phyloP scores from a whole-genome alignment of 1,140 invertebrate species.

The Eciton burchellii region DNA sequence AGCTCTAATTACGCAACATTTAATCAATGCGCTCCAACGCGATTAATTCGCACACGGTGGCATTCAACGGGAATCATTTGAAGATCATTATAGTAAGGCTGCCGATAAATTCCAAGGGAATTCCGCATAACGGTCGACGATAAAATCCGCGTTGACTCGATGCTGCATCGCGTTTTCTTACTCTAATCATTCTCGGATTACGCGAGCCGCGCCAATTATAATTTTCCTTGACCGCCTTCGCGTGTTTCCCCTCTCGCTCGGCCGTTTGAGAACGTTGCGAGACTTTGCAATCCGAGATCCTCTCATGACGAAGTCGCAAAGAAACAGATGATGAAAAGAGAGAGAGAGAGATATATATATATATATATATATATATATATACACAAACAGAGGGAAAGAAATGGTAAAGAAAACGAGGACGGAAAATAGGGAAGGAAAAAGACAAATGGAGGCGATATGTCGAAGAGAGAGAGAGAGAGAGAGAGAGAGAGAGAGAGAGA shows the following conservation, averaged over 20 bases:
- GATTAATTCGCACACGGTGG: no score
- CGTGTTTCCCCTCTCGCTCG: slow-evolving; percentile 8
- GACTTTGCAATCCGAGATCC: slow-evolving; percentile 4
- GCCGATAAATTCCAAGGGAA: not conserved
- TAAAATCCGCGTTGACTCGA: not conserved
- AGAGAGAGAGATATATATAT: not conserved
- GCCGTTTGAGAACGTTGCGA: slow-evolving; percentile 7
- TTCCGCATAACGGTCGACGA: no score
- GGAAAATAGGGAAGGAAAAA: no score
- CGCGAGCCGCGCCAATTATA: slow-evolving; percentile 31
- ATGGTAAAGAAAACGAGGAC: no score
- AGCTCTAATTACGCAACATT: no score
- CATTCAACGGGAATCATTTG: no score
- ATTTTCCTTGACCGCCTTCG: not conserved
- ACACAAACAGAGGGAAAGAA: not conserved
- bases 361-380: no score
- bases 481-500: slow-evolving; percentile 10
- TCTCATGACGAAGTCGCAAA: slow-evolving; percentile 7
- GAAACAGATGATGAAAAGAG: not conserved
- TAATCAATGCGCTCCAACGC: no score
- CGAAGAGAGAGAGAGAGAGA: slow-evolving; percentile 5
- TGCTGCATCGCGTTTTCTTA: slow-evolving; percentile 16
- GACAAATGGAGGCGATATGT: no score
- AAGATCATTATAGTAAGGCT: no score
- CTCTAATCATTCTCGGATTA: not conserved